A percentile compares a stretch with the other conserved stretches of the same genome.
phyloP scores from a whole-genome alignment of 2,113 vertebrate genomes.

The Lontra canadensis region DNA sequence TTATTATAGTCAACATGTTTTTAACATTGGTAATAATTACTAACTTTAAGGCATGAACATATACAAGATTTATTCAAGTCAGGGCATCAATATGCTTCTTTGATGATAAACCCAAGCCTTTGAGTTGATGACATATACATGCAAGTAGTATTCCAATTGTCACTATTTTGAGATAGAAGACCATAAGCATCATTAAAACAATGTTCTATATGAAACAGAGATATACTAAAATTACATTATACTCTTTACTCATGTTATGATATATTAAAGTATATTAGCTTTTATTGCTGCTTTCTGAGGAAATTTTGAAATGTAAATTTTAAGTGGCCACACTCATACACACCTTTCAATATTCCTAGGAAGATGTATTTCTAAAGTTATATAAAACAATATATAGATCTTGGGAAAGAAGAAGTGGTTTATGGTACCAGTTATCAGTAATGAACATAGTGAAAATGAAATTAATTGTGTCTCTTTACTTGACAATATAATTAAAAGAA shows the following conservation, averaged over 20 bases:
- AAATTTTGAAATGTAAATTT: neutral
- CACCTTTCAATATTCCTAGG: neutral
- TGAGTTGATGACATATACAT: neutral
- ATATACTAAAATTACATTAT: conserved; percentile 12
- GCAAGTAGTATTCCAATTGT: neutral
- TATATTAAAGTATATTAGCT: neutral
- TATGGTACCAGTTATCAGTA: neutral
- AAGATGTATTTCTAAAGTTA: conserved; percentile 34
- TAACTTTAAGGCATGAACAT: neutral
- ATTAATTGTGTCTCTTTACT: neutral
- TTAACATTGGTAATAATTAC: neutral
- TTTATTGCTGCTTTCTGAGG: conserved; percentile 4
- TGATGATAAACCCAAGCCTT: neutral
- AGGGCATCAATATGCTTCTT: neutral
- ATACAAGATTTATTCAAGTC: neutral
- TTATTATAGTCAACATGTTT: neutral
- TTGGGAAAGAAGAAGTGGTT: neutral
- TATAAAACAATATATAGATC: neutral
- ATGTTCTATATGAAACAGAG: neutral
- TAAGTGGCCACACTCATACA: neutral
- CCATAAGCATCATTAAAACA: neutral
- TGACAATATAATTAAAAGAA: conserved; percentile 41
- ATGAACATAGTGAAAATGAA: neutral
- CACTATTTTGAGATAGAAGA: neutral
- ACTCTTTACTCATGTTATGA: neutral